Evolutionary conservation across 2,888 invertebrate genomes (phyloP), one percentile per base, ranked within the genome.

Genomic region (Clanis bilineata): DNA sequence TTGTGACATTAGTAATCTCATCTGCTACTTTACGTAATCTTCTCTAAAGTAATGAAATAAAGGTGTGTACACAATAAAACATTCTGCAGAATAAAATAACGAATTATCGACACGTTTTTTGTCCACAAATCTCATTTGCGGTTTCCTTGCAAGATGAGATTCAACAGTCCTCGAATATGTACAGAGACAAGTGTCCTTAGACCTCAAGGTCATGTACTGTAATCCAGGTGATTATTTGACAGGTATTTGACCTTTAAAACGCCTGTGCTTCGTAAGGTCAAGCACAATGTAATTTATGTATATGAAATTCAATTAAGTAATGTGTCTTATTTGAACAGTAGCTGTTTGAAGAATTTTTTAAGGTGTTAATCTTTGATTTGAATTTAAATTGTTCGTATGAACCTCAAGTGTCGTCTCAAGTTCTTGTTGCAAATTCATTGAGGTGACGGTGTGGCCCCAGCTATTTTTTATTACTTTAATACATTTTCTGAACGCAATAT

Each of bases 111-210:
- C n/a, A n/a, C n/a, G n/a, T n/a, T n/a, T n/a, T n/a, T n/a, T n/a
- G n/a, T n/a, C n/a, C n/a, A n/a, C n/a, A n/a, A n/a, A n/a, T n/a
- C n/a, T n/a, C n/a, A n/a, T n/a, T n/a, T n/a, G n/a, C n/a, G n/a
- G n/a, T n/a, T n/a, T n/a, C n/a, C n/a, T 22, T 45, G 44, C 21
- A 45, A 45, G 22, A n/a, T n/a, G 44, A 23, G 44, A 45, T 45
- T 45, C 23, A 12, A 39, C n/a, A 45, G 12, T 45, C 3, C 21
- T 43, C 43, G 23, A 39, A 15, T 39, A n/a, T 45, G 44, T 22
- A 23, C n/a, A 22, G 23, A 3, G 22, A 1, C 22, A 10, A 22
- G 1, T 10, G 21, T 23, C 22, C 12, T 43, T 43, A 22, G 12
- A 45, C 23, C 44, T 22, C 44, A 45, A 45, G 44, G 44, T 45